These are phyloP conservation scores for Sisyra terminalis DNA, from an alignment of 2,888 invertebrate genomes.

Conservation along the genomic window DNA sequence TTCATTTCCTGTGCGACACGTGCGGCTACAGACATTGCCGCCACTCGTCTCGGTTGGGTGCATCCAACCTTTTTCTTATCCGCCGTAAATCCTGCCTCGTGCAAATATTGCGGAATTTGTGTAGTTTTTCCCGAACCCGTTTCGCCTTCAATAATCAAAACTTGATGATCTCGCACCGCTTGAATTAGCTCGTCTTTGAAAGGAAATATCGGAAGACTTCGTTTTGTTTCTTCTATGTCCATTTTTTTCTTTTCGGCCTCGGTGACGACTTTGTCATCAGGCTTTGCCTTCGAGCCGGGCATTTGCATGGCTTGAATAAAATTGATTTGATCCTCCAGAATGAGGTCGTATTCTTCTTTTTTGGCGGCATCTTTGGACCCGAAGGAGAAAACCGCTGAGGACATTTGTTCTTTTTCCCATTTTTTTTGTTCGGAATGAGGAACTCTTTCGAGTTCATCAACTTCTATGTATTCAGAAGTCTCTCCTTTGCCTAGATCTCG, in stretches of 20 bases:
- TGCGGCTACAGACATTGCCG: constrained; percentile 99
- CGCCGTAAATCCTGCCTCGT: constrained; percentile 80
- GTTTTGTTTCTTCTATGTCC: constrained; percentile 81
- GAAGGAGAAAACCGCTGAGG: constrained; percentile 80
- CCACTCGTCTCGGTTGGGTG: constrained; percentile 93
- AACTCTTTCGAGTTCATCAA: constrained; percentile 70
- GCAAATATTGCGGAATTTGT: constrained; percentile 94
- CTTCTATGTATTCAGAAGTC: constrained; percentile 59
- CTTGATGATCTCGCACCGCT: constrained; percentile 79
- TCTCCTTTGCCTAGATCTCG: constrained; percentile 64
- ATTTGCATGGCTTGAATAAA: constrained; percentile 83
- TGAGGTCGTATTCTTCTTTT: constrained; percentile 72
- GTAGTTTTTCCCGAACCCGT: constrained; percentile 99
- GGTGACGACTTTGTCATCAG: constrained; percentile 42
- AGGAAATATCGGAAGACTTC: constrained; percentile 84
- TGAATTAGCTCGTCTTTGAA: constrained; percentile 77
- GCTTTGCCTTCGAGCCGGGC: constrained; percentile 46
- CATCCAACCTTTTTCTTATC: constrained; percentile 86
- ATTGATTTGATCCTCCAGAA: constrained; percentile 93
- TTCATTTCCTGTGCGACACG: constrained; percentile 97
- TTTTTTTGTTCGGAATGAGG: constrained; percentile 77
- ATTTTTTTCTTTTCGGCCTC: constrained; percentile 55
- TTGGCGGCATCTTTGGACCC: constrained; percentile 65
- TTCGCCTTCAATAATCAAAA: constrained; percentile 92
- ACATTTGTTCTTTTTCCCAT: constrained; percentile 97